Evolutionary conservation across 1,140 invertebrate species (phyloP).

Genomic region (Cydia pomonella): DNA sequence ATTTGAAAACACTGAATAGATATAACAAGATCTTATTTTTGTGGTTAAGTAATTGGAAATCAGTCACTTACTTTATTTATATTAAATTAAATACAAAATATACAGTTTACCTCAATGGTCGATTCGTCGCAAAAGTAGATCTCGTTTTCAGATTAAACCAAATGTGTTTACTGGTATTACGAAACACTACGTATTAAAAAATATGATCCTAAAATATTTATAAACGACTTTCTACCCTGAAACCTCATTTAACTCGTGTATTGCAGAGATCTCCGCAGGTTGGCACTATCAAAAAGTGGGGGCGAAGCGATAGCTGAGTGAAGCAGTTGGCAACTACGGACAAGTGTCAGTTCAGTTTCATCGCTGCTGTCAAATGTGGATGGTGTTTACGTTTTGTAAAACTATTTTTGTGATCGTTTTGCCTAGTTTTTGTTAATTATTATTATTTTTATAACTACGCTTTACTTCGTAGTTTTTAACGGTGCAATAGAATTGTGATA

Average conservation of each 20-base stretch:
- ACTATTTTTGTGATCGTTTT: constrained; percentile 77
- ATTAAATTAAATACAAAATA: no score
- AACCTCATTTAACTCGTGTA: neutral
- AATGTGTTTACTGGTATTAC: no score
- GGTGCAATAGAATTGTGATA: constrained; percentile 64
- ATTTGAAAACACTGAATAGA: no score
- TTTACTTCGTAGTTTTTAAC: constrained; percentile 58
- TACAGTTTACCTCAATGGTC: no score
- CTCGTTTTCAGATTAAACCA: no score
- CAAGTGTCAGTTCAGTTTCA: constrained; percentile 76
- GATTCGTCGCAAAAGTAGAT: no score
- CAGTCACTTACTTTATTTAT: no score
- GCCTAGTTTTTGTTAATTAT: constrained; percentile 68
- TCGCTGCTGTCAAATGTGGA: constrained; percentile 76
- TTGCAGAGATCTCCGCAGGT: constrained; percentile 29
- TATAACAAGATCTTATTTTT: no score
- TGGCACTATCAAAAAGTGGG: constrained; percentile 43
- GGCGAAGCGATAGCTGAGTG: constrained; percentile 62
- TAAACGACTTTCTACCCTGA: neutral
- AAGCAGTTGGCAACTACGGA: constrained; percentile 59
- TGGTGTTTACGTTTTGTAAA: constrained; percentile 79
- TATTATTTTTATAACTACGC: constrained; percentile 72
- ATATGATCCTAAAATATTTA: no score
- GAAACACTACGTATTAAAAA: no score
- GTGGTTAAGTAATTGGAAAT: no score